phyloP scores from a whole-genome alignment of 2,797 vertebrate species.

The Rhinoraja longicauda region DNA sequence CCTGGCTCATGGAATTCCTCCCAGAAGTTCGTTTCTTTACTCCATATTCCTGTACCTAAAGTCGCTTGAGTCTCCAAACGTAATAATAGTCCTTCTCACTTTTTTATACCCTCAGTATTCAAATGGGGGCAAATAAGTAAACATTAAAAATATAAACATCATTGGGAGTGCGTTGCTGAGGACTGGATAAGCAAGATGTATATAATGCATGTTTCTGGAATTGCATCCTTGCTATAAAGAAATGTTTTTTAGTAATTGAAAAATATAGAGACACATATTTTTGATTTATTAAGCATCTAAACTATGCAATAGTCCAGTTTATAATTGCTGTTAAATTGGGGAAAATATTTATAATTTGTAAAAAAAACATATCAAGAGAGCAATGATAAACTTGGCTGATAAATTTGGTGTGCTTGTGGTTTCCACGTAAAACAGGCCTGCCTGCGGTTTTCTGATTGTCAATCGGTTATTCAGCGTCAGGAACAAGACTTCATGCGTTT shows the following conservation, averaged over 20 bases:
- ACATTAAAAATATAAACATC: not conserved
- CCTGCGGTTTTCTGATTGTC: constrained; percentile 73
- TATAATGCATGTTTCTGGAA: not conserved
- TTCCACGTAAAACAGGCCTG: constrained; percentile 59
- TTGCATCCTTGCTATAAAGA: not conserved
- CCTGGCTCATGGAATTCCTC: no score
- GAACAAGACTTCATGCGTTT: constrained; percentile 69
- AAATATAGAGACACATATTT: not conserved
- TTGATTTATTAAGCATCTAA: not conserved
- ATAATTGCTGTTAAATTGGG: not conserved
- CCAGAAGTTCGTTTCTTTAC: no score
- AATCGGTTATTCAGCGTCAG: constrained; percentile 71
- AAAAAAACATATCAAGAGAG: not conserved
- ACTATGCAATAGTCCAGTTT: not conserved
- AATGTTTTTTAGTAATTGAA: not conserved
- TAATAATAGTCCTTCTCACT: not conserved
- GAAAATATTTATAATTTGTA: not conserved
- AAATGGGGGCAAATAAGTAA: not conserved
- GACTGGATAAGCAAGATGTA: not conserved
- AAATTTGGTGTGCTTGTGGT: not conserved
- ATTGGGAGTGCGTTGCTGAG: not conserved
- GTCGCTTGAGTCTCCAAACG: no score
- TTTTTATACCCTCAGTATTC: not conserved
- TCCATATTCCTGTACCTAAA: no score
- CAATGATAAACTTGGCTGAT: not conserved